These are phyloP conservation scores for Poeciliopsis gracilis DNA, from an alignment of 2,797 vertebrate species.

Conservation along the genomic window DNA sequence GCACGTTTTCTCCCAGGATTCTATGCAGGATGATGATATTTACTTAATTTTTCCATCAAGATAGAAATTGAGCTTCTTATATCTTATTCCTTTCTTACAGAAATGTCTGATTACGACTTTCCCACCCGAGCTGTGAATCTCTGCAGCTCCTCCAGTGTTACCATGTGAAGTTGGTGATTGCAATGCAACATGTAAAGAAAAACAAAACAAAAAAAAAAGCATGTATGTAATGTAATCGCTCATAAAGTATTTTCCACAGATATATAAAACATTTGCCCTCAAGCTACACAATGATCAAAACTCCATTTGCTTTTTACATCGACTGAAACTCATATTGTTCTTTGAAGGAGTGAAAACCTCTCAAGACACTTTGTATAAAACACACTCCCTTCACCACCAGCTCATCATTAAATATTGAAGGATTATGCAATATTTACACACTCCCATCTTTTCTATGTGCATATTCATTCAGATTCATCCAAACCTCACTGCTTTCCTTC, in stretches of 20 bases:
- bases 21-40: too few species aligned
- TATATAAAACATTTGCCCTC: neutral
- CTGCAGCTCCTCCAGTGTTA: neutral
- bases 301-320: neutral
- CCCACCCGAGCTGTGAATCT: neutral
- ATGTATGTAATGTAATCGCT: neutral
- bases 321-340: neutral
- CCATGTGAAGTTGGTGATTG: neutral
- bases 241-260: neutral
- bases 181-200: neutral
- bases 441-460: conserved; percentile 23
- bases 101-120: neutral
- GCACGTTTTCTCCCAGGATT: too few species aligned
- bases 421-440: conserved; percentile 13
- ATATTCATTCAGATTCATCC: conserved; percentile 18
- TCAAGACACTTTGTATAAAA: conserved; percentile 5
- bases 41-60: too few species aligned
- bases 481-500: conserved; percentile 39
- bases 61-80: neutral
- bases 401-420: conserved; percentile 3
- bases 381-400: neutral
- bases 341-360: neutral
- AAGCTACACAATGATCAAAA: conserved; percentile 5
- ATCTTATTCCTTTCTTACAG: neutral
- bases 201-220: neutral